A percentile compares a stretch with the other conserved stretches of the same genome.
phyloP scores from a whole-genome alignment of 1,140 invertebrate genomes.

The Diorhabda sublineata region DNA sequence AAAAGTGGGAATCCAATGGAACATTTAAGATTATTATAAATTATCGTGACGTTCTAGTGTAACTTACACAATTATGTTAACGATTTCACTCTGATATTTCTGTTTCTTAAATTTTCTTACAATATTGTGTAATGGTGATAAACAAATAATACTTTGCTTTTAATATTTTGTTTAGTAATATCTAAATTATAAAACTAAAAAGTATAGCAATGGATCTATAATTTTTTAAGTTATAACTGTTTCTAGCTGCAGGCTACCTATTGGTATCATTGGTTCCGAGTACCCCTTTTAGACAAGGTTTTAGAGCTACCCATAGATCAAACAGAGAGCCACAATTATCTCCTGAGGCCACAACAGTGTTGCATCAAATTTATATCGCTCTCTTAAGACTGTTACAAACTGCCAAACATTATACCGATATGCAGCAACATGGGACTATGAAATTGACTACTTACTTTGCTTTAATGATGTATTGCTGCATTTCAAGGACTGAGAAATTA shows the following conservation, averaged over 20 bases:
- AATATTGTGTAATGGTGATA: too few relatives aligned
- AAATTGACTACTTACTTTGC: slow-evolving; percentile 91
- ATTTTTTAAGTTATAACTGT: slow-evolving; percentile 13
- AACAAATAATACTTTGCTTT: too few relatives aligned
- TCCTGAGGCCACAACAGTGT: slow-evolving; percentile 69
- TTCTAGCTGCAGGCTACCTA: slow-evolving; percentile 74
- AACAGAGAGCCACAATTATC: slow-evolving; percentile 50
- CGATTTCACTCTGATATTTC: too few relatives aligned
- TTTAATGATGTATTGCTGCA: slow-evolving; percentile 83
- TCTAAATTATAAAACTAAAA: too few relatives aligned
- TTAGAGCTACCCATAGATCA: slow-evolving; percentile 59
- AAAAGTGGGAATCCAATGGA: too few relatives aligned
- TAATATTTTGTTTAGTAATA: too few relatives aligned
- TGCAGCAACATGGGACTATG: slow-evolving; percentile 78
- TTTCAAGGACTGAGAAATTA: slow-evolving; percentile 84
- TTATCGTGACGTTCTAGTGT: too few relatives aligned
- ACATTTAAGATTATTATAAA: too few relatives aligned
- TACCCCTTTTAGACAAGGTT: slow-evolving; percentile 81
- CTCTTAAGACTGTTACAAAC: slow-evolving; percentile 72
- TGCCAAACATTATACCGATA: slow-evolving; percentile 80
- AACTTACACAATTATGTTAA: too few relatives aligned
- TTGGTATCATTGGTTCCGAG: slow-evolving; percentile 85
- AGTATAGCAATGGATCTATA: too few relatives aligned
- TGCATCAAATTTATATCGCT: slow-evolving; percentile 83
- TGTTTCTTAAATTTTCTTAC: too few relatives aligned